Evolutionary conservation across 1,140 invertebrate species (phyloP).

Genomic region (Diabrotica undecimpunctata): DNA sequence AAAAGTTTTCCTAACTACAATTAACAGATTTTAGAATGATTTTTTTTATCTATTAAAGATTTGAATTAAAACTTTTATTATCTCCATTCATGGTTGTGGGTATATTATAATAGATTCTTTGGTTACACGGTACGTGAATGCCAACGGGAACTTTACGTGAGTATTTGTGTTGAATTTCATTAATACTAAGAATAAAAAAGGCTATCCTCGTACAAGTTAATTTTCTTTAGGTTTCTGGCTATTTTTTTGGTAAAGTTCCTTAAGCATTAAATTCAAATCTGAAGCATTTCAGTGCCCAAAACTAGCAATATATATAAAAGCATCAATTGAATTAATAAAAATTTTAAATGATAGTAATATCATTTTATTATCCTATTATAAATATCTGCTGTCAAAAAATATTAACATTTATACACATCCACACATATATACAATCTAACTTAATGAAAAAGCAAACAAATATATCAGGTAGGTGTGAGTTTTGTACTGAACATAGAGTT

Average conservation of each 20-base stretch:
- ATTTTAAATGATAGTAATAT: background rate
- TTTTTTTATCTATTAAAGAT: conserved; percentile 1
- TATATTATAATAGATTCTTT: conserved; percentile 9
- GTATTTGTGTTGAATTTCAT: conserved; percentile 12
- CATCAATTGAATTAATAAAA: conserved; percentile 6
- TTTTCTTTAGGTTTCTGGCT: too few species aligned
- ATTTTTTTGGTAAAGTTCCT: background rate
- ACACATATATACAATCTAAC: conserved; percentile 26
- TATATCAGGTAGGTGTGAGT: too few species aligned
- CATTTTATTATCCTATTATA: conserved; percentile 26
- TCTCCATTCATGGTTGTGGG: background rate
- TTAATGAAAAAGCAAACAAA: background rate
- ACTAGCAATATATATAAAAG: conserved; percentile 12
- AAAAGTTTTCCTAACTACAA: conserved; percentile 8
- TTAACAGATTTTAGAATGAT: conserved; percentile 16
- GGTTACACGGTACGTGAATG: background rate
- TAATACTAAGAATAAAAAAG: conserved; percentile 9
- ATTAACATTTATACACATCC: conserved; percentile 36
- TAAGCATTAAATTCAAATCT: conserved; percentile 18
- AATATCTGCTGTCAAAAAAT: conserved; percentile 33
- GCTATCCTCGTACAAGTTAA: background rate
- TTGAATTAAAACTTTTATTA: background rate
- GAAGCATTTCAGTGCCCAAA: conserved; percentile 35
- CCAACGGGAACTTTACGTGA: background rate
- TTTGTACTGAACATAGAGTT: too few species aligned